A percentile compares a stretch with the other conserved stretches of the same genome.
Evolutionary conservation across 1,140 invertebrate species (phyloP).

Genomic region (Cydia amplana): DNA sequence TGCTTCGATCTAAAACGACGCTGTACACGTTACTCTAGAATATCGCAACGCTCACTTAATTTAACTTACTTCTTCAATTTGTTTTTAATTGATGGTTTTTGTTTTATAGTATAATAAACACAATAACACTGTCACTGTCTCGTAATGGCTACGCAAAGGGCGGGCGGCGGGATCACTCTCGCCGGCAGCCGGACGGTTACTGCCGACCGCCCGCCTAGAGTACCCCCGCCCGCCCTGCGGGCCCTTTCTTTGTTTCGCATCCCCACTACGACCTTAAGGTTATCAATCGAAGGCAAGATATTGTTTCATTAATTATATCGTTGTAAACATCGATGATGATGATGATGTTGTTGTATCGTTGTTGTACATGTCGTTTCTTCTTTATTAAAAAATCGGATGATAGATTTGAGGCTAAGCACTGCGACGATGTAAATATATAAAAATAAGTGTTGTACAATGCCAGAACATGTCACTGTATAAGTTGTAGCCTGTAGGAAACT

Average conservation of each 20-base stretch:
- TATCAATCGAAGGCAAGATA: slow-evolving; percentile 60
- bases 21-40: slow-evolving; percentile 36
- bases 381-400: neutral
- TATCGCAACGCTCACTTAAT: slow-evolving; percentile 57
- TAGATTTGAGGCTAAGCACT: no score
- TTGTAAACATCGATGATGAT: neutral
- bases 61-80: neutral
- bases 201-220: slow-evolving; percentile 52
- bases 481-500: no score
- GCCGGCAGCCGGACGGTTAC: slow-evolving; percentile 56
- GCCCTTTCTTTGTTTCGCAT: slow-evolving; percentile 74
- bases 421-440: no score
- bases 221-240: slow-evolving; percentile 65
- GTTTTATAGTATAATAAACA: neutral
- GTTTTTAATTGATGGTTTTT: slow-evolving; percentile 7
- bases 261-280: slow-evolving; percentile 53
- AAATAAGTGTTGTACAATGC: no score
- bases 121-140: slow-evolving; percentile 11
- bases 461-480: no score
- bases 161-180: slow-evolving; percentile 41
- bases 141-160: neutral
- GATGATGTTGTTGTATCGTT: no score
- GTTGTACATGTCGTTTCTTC: neutral
- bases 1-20: slow-evolving; percentile 19
- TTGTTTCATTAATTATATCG: slow-evolving; percentile 39